phyloP scores from a whole-genome alignment of 2,113 vertebrate genomes.

The Dasyprocta punctata region DNA sequence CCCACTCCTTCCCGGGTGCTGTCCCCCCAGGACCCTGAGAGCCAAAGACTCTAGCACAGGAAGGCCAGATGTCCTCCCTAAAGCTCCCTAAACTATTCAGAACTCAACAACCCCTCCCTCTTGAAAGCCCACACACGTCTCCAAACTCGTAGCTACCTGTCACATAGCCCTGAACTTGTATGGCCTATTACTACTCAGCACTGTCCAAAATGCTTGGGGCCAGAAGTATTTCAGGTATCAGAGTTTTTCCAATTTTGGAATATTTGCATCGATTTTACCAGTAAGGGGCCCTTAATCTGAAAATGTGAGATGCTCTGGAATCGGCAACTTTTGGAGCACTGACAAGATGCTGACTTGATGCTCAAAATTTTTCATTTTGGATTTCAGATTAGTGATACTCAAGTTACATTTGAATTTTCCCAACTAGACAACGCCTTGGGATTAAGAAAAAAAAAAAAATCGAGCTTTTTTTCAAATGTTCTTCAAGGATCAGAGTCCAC shows the following conservation, averaged over 20 bases:
- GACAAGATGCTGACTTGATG: not conserved
- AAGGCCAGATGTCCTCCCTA: not conserved
- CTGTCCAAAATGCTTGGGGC: not conserved
- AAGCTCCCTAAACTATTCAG: not conserved
- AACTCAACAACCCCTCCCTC: accelerated
- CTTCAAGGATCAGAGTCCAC: not conserved
- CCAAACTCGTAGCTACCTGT: not conserved
- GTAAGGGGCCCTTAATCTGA: too few relatives aligned
- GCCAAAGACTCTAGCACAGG: not conserved
- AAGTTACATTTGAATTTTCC: not conserved
- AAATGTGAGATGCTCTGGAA: not conserved
- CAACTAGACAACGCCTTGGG: not conserved
- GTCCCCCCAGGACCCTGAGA: not conserved
- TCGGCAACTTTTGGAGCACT: not conserved
- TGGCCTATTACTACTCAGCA: not conserved
- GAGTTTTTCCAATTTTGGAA: not conserved
- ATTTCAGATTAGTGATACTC: not conserved
- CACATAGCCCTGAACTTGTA: not conserved
- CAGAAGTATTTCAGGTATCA: not conserved
- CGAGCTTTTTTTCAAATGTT: not conserved
- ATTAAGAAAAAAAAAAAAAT: not conserved
- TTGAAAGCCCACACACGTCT: not conserved
- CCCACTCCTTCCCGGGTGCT: not conserved
- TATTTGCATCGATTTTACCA: not conserved
- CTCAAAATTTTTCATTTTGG: not conserved